Percentiles rank a stretch among this genome's conserved stretches.
These are phyloP conservation scores for Cyclophora punctaria DNA, from an alignment of 2,888 invertebrate genomes.

Conservation along the genomic window DNA sequence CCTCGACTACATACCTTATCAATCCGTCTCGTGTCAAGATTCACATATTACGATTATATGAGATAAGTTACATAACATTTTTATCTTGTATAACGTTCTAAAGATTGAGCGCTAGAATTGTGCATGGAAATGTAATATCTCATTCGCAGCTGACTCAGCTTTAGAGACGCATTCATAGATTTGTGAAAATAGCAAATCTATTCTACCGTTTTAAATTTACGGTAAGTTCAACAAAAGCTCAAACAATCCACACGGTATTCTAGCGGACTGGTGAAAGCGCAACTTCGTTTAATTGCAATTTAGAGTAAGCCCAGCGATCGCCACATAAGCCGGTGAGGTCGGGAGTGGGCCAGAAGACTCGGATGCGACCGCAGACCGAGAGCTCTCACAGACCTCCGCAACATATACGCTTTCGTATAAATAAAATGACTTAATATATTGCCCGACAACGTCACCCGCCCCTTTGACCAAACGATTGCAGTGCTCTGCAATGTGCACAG, in stretches of 20 bases:
- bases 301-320: conserved; percentile 54
- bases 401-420: too few species aligned
- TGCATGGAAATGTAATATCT: conserved; percentile 38
- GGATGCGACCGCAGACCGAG: conserved; percentile 34
- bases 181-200: conserved; percentile 15
- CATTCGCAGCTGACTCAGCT: conserved; percentile 33
- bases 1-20: conserved; percentile 19
- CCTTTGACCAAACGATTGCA: too few species aligned
- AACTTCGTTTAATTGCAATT: conserved; percentile 60
- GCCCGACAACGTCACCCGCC: too few species aligned
- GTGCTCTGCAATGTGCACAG: too few species aligned
- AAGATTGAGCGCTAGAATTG: conserved; percentile 29
- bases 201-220: conserved; percentile 14
- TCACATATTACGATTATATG: conserved; percentile 10
- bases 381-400: conserved; percentile 28
- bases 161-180: conserved; percentile 26
- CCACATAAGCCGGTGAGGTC: conserved; percentile 55
- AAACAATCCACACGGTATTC: conserved; percentile 23
- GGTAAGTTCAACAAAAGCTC: conserved; percentile 10
- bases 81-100: conserved; percentile 16
- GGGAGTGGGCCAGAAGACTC: conserved; percentile 43
- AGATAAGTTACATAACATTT: conserved; percentile 21
- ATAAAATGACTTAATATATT: too few species aligned
- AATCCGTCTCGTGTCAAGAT: conserved; percentile 17
- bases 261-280: conserved; percentile 25